These are phyloP conservation scores for Osmerus eperlanus DNA, from an alignment of 2,113 vertebrate species.

Conservation along the genomic window DNA sequence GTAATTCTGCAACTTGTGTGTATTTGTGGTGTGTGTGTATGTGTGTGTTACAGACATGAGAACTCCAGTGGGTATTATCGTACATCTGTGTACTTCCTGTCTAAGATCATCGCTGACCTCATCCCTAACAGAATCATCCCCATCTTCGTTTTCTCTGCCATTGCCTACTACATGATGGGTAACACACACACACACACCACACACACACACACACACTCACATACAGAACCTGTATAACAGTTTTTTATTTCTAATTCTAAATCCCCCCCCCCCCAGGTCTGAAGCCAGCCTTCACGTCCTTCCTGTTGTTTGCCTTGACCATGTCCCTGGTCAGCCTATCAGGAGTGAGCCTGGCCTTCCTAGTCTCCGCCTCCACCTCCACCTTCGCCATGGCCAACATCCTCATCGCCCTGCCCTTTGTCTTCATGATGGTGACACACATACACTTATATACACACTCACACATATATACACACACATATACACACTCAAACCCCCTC, in stretches of 20 bases:
- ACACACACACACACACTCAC: slow-evolving; percentile 3
- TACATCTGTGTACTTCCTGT: slow-evolving; percentile 69
- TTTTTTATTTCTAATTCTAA: no score
- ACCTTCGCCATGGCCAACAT: slow-evolving; percentile 76
- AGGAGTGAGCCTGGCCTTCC: slow-evolving; percentile 72
- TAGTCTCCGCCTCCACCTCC: slow-evolving; percentile 71
- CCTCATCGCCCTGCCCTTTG: slow-evolving; percentile 73
- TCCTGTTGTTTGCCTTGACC: slow-evolving; percentile 69
- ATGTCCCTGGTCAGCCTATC: slow-evolving; percentile 74
- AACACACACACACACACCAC: neutral
- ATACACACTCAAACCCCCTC: neutral
- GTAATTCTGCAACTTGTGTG: neutral
- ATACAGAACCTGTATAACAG: neutral
- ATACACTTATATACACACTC: neutral
- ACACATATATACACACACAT: slow-evolving; percentile 3
- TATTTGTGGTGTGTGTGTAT: neutral
- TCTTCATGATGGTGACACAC: slow-evolving; percentile 79
- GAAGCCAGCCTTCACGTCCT: slow-evolving; percentile 61
- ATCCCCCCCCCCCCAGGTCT: slow-evolving; percentile 50
- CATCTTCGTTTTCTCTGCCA: slow-evolving; percentile 68
- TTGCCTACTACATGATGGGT: slow-evolving; percentile 80
- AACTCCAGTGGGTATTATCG: slow-evolving; percentile 71
- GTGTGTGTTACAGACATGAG: slow-evolving; percentile 58
- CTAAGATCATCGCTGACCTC: slow-evolving; percentile 74
- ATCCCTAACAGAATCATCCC: slow-evolving; percentile 76